Conservation (phyloP, 2,888 invertebrate genomes). For the Erebia epiphron region DNA sequence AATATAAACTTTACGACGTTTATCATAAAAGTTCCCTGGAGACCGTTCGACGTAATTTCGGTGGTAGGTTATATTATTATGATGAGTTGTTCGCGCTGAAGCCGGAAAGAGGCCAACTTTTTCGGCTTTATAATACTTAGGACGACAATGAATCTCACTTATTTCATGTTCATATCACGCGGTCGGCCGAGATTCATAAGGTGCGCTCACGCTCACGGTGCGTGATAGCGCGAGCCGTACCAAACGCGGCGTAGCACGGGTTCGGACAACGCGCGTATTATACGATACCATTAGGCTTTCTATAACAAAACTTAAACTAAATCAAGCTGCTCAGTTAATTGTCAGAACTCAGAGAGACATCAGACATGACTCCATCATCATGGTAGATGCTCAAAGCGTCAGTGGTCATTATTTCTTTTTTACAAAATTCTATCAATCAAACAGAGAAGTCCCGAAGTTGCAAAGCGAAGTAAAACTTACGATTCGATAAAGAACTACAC, state of each 20-base stretch:
- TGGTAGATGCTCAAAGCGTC: no score
- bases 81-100: conserved; percentile 11
- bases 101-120: conserved; percentile 9
- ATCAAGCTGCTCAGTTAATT: no score
- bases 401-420: no score
- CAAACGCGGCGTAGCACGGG: not conserved
- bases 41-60: conserved; percentile 21
- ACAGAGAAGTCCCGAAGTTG: not conserved
- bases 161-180: conserved; percentile 12
- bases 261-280: not conserved
- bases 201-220: not conserved
- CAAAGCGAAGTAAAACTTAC: not conserved
- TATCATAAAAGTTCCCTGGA: conserved; percentile 21
- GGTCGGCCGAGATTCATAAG: not conserved
- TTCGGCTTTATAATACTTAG: conserved; percentile 20
- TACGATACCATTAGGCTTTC: no score
- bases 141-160: conserved; percentile 24
- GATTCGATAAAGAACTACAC: not conserved
- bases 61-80: conserved; percentile 4
- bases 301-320: no score
- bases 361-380: no score
- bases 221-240: not conserved
- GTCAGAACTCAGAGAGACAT: no score
- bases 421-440: no score
- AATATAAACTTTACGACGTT: conserved; percentile 23